phyloP scores from a whole-genome alignment of 2,888 invertebrate species.

The Mesorhabditis sp. region DNA sequence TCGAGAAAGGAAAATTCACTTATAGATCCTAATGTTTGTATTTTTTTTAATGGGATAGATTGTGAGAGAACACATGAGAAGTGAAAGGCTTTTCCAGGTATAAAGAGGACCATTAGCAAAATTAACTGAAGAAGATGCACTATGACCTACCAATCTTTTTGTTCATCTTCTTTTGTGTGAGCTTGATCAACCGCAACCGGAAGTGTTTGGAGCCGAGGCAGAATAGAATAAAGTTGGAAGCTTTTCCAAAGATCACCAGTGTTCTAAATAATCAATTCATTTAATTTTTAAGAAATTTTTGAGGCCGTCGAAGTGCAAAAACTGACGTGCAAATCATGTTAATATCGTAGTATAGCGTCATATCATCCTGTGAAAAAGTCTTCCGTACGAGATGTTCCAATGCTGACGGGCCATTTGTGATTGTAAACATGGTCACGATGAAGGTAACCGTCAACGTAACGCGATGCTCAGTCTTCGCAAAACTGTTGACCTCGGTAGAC shows the following conservation, averaged over 20 bases:
- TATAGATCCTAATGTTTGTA: neutral
- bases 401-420: slow-evolving; percentile 56
- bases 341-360: slow-evolving; percentile 25
- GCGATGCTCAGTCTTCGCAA: slow-evolving; percentile 50
- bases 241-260: slow-evolving; percentile 53
- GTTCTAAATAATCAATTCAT: slow-evolving; percentile 29
- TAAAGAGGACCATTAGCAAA: neutral
- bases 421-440: slow-evolving; percentile 55
- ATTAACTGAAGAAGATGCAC: neutral
- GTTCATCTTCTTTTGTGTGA: slow-evolving; percentile 52
- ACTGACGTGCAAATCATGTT: slow-evolving; percentile 42
- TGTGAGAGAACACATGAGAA: neutral
- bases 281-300: neutral
- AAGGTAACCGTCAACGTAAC: slow-evolving; percentile 55
- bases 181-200: slow-evolving; percentile 44
- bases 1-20: neutral
- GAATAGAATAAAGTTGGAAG: slow-evolving; percentile 55
- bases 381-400: slow-evolving; percentile 36
- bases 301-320: neutral
- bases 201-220: slow-evolving; percentile 56
- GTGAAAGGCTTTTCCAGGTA: neutral
- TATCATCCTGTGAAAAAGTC: slow-evolving; percentile 19
- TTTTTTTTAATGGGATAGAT: too few species aligned
- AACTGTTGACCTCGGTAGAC: slow-evolving; percentile 5
- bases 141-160: slow-evolving; percentile 42